Evolutionary conservation across 2,113 vertebrate genomes (phyloP), one percentile per base, ranked within the genome.

Genomic region (Cyrtonyx montezumae): DNA sequence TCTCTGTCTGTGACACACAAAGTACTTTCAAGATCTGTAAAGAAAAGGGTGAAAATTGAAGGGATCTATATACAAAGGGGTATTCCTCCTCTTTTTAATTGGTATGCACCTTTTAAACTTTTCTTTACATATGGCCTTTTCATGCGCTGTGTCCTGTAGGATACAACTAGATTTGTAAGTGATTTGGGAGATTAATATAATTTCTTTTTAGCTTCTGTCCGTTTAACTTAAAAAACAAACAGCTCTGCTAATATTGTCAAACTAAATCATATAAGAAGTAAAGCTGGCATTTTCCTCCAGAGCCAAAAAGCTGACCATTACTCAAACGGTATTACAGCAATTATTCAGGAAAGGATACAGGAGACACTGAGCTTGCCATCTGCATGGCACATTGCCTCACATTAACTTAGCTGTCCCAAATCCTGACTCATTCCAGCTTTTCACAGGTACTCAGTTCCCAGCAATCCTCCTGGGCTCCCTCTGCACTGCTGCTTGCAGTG

Each of bases 391-490:
- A 37, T 4, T 79, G 61, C 25, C 90, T 95, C 65, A 79, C 81
- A 66, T 68, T 83, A 91, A 93, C 77, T 95, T 70, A 26, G 43
- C 15, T 85, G 88, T 88, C 93, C 92, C 93, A 96, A 95, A 97
- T 92, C 90, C 68, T 95, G 86, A 94, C 88, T 91, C 83, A 91
- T 86, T 97, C 96, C 77, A 91, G 65, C 49, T 85, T 85, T 84
- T 93, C 67, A 93, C 42, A 37, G 49, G 48, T 63, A 69, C 21
- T 75, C 36, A 74, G 79, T 84, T 36, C 66, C 77, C 73, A 5
- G 61, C 48, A 76, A 66, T 94, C 42, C 76, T 95, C 55, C 36
- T 0, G 0, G 91, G 71, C 21, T 90, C 65, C 58, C 69, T 90
- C 91, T 51, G 32, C 45, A 49, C 81, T 1, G 3, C 76, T 42